phyloP scores from a whole-genome alignment of 2,113 vertebrate genomes.

The Peromyscus californicus region DNA sequence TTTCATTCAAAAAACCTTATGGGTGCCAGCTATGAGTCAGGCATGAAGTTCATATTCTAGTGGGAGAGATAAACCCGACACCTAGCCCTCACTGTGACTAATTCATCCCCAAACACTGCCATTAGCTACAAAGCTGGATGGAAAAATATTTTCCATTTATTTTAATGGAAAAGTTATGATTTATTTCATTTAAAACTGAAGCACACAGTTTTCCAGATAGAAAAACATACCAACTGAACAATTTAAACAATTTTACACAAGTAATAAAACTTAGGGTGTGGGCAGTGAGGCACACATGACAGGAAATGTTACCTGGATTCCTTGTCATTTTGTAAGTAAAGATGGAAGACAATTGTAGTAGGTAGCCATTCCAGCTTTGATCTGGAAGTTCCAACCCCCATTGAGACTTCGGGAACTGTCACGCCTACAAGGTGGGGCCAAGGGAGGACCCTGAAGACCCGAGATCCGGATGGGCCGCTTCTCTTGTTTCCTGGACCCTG shows the following conservation, averaged over 20 bases:
- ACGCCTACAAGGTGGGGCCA: too few species aligned
- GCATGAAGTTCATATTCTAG: slow-evolving; percentile 30
- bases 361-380: too few species aligned
- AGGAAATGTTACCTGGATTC: background rate
- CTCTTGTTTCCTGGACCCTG: too few species aligned
- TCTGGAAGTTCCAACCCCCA: too few species aligned
- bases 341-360: background rate
- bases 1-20: slow-evolving; percentile 57
- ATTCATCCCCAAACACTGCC: slow-evolving; percentile 39
- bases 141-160: slow-evolving; percentile 54
- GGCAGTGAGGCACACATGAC: background rate
- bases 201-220: slow-evolving; percentile 25
- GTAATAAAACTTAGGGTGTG: background rate
- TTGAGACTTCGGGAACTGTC: too few species aligned
- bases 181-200: slow-evolving; percentile 33
- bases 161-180: slow-evolving; percentile 51
- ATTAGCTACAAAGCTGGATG: slow-evolving; percentile 27
- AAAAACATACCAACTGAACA: background rate
- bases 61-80: slow-evolving; percentile 61
- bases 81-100: slow-evolving; percentile 43
- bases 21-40: slow-evolving; percentile 60
- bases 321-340: background rate
- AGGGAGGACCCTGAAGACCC: too few species aligned
- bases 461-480: too few species aligned
- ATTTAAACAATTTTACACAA: slow-evolving; percentile 9